Conservation (phyloP, 2,797 vertebrate species). For the Diplodus puntazzo region DNA sequence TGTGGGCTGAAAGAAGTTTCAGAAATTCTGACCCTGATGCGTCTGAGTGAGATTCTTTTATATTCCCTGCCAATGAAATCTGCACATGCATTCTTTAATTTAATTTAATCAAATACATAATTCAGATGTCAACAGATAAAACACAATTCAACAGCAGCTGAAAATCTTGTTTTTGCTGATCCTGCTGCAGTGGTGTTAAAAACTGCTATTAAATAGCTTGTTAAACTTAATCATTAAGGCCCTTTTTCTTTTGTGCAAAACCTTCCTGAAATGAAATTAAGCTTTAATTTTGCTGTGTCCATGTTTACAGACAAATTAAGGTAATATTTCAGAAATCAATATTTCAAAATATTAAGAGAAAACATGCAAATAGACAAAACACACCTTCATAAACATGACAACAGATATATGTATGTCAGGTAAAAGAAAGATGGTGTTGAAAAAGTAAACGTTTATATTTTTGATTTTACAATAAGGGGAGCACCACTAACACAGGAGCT, state of each 20-base stretch:
- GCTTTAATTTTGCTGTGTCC: no score
- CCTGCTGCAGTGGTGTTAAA: not conserved
- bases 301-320: no score
- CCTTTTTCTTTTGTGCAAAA: not conserved
- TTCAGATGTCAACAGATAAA: constrained; percentile 10
- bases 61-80: not conserved
- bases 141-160: not conserved
- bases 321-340: no score
- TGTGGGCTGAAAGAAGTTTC: constrained; percentile 1
- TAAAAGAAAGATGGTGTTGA: no score
- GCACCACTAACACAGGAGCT: no score
- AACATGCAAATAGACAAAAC: no score
- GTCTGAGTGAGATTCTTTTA: not conserved
- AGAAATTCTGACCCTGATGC: not conserved
- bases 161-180: constrained; percentile 6
- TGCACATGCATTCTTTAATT: not conserved
- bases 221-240: not conserved
- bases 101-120: not conserved
- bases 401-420: no score
- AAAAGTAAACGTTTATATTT: no score
- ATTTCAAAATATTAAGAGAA: no score
- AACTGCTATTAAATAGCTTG: not conserved
- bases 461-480: no score
- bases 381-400: no score
- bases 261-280: no score